A percentile compares a stretch with the other conserved stretches of the same genome.
These are phyloP conservation scores for Ophion costatus DNA, from an alignment of 2,888 invertebrate genomes.

Conservation along the genomic window DNA sequence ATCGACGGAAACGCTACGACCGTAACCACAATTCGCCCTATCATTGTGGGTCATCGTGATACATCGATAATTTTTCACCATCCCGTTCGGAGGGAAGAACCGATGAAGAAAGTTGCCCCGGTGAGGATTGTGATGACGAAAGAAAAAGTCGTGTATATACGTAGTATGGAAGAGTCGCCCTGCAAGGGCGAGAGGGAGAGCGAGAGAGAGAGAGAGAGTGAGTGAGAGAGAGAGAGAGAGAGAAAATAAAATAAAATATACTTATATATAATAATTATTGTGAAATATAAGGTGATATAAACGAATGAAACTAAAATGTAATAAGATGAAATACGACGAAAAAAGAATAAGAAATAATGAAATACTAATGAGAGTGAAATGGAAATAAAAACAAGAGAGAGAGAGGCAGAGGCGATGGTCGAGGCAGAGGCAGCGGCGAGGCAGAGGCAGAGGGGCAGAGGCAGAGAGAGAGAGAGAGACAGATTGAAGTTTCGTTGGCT, in stretches of 20 bases:
- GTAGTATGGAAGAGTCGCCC: background rate
- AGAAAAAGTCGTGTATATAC: constrained; percentile 16
- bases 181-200: too few relatives aligned
- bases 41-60: constrained; percentile 35
- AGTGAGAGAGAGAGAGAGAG: constrained; percentile 22
- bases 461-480: constrained; percentile 14
- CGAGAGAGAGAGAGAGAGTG: too few relatives aligned
- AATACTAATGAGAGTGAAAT: too few relatives aligned
- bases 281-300: too few relatives aligned
- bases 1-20: background rate
- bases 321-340: too few relatives aligned
- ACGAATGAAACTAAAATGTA: too few relatives aligned
- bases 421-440: constrained; percentile 6
- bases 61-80: constrained; percentile 34
- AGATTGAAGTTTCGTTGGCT: constrained; percentile 46
- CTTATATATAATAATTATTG: too few relatives aligned
- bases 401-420: too few relatives aligned
- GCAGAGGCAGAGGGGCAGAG: constrained; percentile 16
- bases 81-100: background rate
- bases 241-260: too few relatives aligned
- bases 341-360: too few relatives aligned
- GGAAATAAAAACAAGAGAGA: too few relatives aligned
- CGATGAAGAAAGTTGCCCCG: background rate
- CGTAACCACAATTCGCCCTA: constrained; percentile 28
- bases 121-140: background rate